These are phyloP conservation scores for Rotaria socialis DNA, from an alignment of 2,888 invertebrate genomes.

Conservation along the genomic window DNA sequence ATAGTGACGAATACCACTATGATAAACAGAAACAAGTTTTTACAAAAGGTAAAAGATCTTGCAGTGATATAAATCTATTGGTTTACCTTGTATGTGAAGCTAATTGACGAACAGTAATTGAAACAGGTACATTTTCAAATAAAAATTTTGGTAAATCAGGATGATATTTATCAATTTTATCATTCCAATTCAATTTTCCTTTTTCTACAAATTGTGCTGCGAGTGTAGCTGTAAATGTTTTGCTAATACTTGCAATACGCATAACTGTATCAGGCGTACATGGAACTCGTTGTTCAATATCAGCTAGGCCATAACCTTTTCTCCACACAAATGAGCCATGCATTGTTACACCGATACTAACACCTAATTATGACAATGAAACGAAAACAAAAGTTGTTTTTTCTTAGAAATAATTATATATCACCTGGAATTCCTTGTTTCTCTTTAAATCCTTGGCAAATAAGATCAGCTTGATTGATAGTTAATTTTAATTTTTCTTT, in stretches of 20 bases:
- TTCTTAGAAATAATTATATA: not conserved
- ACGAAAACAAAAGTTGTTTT: not conserved
- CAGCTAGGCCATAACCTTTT: slow-evolving; percentile 62
- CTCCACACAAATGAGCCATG: slow-evolving; percentile 37
- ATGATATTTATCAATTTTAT: slow-evolving; percentile 63
- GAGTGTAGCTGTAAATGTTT: slow-evolving; percentile 63
- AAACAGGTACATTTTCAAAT: slow-evolving; percentile 60
- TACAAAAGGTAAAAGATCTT: slow-evolving; percentile 55
- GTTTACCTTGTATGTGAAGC: slow-evolving; percentile 40
- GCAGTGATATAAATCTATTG: not conserved
- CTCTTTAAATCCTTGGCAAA: slow-evolving; percentile 4
- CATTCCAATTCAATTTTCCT: slow-evolving; percentile 63
- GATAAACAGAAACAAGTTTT: slow-evolving; percentile 55
- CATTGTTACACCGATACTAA: slow-evolving; percentile 37
- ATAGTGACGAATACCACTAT: slow-evolving; percentile 65
- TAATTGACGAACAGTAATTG: slow-evolving; percentile 40
- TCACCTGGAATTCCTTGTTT: slow-evolving; percentile 22
- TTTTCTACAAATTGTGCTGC: slow-evolving; percentile 62
- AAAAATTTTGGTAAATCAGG: slow-evolving; percentile 62
- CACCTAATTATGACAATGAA: not conserved
- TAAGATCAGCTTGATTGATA: not conserved
- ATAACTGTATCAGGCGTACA: slow-evolving; percentile 62
- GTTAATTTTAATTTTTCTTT: not conserved
- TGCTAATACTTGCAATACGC: slow-evolving; percentile 66
- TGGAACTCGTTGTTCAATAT: slow-evolving; percentile 63